Conservation (phyloP, 2,113 vertebrate species). For the Rhinolophus ferrumequinum region DNA sequence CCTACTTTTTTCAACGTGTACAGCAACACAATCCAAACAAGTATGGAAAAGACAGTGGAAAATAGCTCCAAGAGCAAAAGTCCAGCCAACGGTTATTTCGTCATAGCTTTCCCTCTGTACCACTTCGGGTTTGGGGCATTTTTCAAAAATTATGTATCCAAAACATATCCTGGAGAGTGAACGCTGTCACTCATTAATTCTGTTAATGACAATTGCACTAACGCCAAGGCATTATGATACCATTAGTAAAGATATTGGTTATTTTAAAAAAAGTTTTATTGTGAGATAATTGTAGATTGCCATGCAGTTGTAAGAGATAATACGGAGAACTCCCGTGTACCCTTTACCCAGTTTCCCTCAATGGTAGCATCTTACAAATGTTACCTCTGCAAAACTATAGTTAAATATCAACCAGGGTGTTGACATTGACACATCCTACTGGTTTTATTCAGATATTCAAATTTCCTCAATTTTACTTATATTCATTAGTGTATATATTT, state of each 20-base stretch:
- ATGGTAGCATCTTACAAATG: neutral
- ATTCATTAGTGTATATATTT: neutral
- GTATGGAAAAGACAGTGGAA: neutral
- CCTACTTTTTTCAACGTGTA: neutral
- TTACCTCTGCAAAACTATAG: neutral
- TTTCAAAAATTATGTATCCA: conserved; percentile 15
- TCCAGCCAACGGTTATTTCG: neutral
- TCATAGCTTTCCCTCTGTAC: neutral
- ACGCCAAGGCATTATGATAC: neutral
- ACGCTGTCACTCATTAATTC: neutral
- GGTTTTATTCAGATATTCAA: neutral
- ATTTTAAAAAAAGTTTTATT: neutral
- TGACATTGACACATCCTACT: neutral
- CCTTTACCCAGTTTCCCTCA: neutral
- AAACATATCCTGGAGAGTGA: neutral
- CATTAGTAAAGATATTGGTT: neutral
- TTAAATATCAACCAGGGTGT: neutral
- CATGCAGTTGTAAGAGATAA: neutral
- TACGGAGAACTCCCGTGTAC: neutral
- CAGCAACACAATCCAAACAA: too few species aligned
- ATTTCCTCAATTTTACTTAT: neutral
- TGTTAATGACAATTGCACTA: neutral
- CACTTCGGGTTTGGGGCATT: neutral
- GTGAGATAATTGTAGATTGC: neutral
- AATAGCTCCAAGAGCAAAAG: neutral